Conservation (phyloP, 2,888 invertebrate species). For the Cotesia congregata region DNA sequence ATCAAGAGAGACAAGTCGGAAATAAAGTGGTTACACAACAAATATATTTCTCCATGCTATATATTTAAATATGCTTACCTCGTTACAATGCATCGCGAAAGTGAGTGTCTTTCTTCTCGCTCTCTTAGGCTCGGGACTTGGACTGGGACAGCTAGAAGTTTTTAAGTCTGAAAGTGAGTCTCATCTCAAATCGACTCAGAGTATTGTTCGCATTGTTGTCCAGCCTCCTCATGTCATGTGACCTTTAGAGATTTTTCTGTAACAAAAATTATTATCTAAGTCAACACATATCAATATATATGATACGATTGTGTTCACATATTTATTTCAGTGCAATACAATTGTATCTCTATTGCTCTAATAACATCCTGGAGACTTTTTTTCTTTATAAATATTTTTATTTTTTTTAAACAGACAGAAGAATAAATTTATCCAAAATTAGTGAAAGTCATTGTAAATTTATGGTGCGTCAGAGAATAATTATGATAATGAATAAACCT, state of each 20-base stretch:
- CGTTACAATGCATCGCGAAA: conserved; percentile 37
- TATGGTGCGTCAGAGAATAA: not conserved
- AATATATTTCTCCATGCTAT: conserved; percentile 28
- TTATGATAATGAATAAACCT: conserved; percentile 42
- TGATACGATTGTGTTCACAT: not conserved
- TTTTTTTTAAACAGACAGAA: not conserved
- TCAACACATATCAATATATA: not conserved
- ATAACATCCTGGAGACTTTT: not conserved
- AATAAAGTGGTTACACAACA: conserved; percentile 26
- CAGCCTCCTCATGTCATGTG: conserved; percentile 10
- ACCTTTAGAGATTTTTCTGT: conserved; percentile 19
- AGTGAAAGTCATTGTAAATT: not conserved
- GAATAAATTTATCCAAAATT: not conserved
- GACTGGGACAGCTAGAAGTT: conserved; percentile 7
- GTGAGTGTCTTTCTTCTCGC: conserved; percentile 20
- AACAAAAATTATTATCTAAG: not conserved
- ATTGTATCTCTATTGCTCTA: not conserved
- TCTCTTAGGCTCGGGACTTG: conserved; percentile 1
- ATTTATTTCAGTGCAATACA: not conserved
- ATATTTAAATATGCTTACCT: conserved; percentile 30
- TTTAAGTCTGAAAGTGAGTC: conserved; percentile 7
- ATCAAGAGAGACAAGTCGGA: conserved; percentile 15
- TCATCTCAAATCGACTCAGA: conserved; percentile 19
- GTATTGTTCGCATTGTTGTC: conserved; percentile 22
- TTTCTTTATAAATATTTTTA: not conserved